Conservation (phyloP, 2,888 invertebrate genomes). For the Latheticus oryzae region DNA sequence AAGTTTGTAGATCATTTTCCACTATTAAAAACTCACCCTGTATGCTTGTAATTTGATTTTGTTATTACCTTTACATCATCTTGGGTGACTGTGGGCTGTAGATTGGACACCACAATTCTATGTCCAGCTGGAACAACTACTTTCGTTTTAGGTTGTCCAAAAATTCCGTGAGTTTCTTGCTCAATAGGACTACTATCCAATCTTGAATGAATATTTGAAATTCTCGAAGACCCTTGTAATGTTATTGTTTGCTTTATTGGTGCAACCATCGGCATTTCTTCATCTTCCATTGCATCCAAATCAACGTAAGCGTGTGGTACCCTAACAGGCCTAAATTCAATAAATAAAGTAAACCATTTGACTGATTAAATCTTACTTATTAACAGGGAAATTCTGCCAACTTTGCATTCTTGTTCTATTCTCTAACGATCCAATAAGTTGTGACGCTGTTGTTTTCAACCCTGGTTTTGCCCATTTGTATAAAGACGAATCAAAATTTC, state of each 20-base stretch:
- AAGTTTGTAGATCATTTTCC: no score
- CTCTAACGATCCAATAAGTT: conserved; percentile 54
- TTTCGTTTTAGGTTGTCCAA: conserved; percentile 63
- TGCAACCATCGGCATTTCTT: conserved; percentile 55
- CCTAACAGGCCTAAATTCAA: conserved; percentile 7
- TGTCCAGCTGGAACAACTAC: conserved; percentile 73
- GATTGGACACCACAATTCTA: conserved; percentile 90
- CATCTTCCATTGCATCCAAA: conserved; percentile 61
- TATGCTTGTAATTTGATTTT: conserved; percentile 45
- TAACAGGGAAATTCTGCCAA: conserved; percentile 49
- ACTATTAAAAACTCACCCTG: not conserved
- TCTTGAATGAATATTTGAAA: conserved; percentile 64
- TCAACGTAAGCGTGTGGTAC: conserved; percentile 55
- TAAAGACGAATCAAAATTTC: conserved; percentile 46
- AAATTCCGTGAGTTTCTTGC: conserved; percentile 60
- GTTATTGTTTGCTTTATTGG: conserved; percentile 51
- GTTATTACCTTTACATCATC: conserved; percentile 92
- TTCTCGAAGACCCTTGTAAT: conserved; percentile 54
- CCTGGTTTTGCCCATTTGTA: conserved; percentile 57
- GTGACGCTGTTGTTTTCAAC: conserved; percentile 49
- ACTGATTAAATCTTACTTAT: conserved; percentile 25
- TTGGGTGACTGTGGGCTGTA: conserved; percentile 87
- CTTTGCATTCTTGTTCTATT: conserved; percentile 38
- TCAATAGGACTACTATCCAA: conserved; percentile 64
- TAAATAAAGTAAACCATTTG: not conserved